Base-by-base conservation (phyloP, 2,888 invertebrate species). In the Pardosa pseudoannulata region DNA sequence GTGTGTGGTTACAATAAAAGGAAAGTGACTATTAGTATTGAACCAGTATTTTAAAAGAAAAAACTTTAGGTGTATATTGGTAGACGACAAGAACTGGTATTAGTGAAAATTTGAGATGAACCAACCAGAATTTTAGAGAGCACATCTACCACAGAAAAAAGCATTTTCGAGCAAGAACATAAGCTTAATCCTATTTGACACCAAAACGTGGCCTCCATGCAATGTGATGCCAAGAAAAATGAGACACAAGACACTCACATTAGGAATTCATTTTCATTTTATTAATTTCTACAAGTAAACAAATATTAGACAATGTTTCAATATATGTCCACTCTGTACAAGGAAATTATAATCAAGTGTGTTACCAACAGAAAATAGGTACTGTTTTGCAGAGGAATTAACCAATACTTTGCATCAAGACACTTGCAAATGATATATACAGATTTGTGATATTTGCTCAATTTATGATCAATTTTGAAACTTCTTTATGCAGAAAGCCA, bases 81-180 rank as follows among this genome's bases (percentile, higher is more conserved):
- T n/a, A n/a, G n/a, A n/a, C n/a, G n/a, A n/a, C n/a, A n/a, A n/a
- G n/a, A n/a, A n/a, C n/a, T n/a, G n/a, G n/a, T n/a, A n/a, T n/a
- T n/a, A n/a, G n/a, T n/a, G n/a, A n/a, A n/a, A n/a, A n/a, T n/a
- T n/a, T n/a, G n/a, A n/a, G 0, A 62, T 23, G 28, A 23, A 9
- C 23, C 19, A 62, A 62, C 6, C 7, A 32, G 27, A 28, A 28
- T 67, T 23, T n/a, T n/a, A 74, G 23, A 70, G 28, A n/a, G 80
- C 73, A 78, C 72, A 67, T 78, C 83, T 89, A 89, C 89, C 89
- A 89, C 76, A 88, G 88, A 88, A 89, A 89, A 85, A 82, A 31
- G 78, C 74, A 78, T 78, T 87, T 88, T 87, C 72, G 88, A 88
- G 88, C 87, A 89, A 89, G 87, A 89, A 78, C 76, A 71, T 73